Percentiles rank a stretch among this genome's conserved stretches.
Evolutionary conservation across 2,888 invertebrate genomes (phyloP).

Genomic region (Megaustenia siamemsis): DNA sequence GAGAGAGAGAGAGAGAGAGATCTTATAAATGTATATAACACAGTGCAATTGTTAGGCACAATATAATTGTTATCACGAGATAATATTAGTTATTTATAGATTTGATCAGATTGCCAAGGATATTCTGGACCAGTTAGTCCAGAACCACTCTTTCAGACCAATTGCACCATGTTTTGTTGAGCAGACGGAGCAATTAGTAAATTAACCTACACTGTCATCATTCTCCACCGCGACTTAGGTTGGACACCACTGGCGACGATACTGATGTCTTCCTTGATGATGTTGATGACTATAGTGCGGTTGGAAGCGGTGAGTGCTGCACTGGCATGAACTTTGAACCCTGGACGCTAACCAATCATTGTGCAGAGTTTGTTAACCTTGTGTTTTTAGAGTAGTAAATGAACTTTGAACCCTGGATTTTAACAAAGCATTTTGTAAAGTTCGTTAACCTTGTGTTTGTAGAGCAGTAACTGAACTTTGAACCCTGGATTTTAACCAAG

Average conservation of each 20-base stretch:
- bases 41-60: no score
- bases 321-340: background rate
- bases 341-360: background rate
- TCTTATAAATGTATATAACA: no score
- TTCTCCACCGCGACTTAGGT: slow-evolving; percentile 11
- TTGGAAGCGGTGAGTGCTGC: slow-evolving; percentile 42
- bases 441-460: background rate
- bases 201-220: background rate
- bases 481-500: no score
- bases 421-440: background rate
- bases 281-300: slow-evolving; percentile 5
- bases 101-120: background rate
- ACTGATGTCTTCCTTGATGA: slow-evolving; percentile 51
- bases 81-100: no score
- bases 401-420: background rate
- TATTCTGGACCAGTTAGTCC: no score
- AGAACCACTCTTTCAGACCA: no score
- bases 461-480: no score
- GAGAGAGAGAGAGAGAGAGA: no score
- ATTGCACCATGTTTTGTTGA: no score
- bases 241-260: slow-evolving; percentile 49
- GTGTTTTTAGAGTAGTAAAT: background rate
- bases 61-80: no score
- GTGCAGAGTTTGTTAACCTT: background rate
- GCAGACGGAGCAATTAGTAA: no score